Conservation (phyloP, 2,888 invertebrate species). For the Copidosoma aretas region DNA sequence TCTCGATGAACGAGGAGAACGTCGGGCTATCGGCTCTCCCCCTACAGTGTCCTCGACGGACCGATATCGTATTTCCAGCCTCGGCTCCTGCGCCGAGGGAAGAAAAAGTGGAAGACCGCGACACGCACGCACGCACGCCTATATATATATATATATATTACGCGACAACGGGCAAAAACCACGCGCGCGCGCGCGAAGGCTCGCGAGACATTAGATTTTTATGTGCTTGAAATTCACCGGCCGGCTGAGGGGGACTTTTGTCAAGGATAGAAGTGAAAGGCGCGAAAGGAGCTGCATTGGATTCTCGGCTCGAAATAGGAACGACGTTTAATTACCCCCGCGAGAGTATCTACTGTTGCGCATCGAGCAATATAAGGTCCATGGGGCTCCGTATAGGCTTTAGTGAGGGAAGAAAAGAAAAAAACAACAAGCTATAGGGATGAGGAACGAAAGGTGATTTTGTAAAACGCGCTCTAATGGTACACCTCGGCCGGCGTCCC, state of each 20-base stretch:
- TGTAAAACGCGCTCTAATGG: conserved; percentile 29
- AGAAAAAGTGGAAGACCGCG: conserved; percentile 14
- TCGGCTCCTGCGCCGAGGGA: conserved; percentile 23
- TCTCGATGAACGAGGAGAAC: conserved; percentile 14
- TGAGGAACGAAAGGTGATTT: conserved; percentile 1
- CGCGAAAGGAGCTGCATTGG: neutral
- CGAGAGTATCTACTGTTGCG: too few species aligned
- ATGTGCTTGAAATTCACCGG: neutral
- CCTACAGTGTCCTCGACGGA: conserved; percentile 8
- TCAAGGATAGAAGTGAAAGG: conserved; percentile 33
- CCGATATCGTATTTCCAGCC: conserved; percentile 36
- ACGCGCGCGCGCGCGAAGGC: neutral
- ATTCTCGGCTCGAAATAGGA: too few species aligned
- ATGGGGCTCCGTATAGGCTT: too few species aligned
- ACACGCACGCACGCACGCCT: neutral
- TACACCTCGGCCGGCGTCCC: conserved; percentile 6
- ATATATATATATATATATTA: neutral
- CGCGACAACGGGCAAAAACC: conserved; percentile 4
- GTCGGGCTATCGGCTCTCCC: conserved; percentile 31
- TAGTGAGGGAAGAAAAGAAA: too few species aligned
- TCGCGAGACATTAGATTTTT: conserved; percentile 12
- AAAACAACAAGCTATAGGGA: too few species aligned
- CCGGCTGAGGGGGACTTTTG: conserved; percentile 33
- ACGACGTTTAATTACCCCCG: too few species aligned
- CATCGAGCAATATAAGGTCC: too few species aligned